Base-by-base conservation (phyloP, 1,140 invertebrate species). In the Drosophila tristis region DNA sequence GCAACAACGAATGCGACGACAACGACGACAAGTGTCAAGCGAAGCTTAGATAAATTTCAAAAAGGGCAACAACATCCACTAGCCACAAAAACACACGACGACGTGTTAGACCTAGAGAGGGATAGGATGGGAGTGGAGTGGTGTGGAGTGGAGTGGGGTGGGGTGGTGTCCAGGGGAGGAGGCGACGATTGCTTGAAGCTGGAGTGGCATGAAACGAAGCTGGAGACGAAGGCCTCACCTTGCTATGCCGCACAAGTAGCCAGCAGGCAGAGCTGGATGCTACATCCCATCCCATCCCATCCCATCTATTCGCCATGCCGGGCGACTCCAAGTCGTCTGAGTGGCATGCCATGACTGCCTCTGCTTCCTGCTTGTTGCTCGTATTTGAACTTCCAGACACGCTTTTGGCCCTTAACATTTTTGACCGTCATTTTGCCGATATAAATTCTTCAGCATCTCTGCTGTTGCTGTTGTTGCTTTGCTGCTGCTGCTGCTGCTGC, bases 351-450 rank as follows among this genome's bases (percentile, higher is more conserved):
- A 77, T 61, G 73, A 63, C 66, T 49, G 61, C 74, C 55, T 61
- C 54, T 60, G 78, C 78, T 63, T 65, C 51, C 68, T 70, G 64
- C 67, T 71, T 70, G 66, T 76, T 76, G 72, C 70, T 81, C 58
- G 71, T 78, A 90, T 76, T 90, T 90, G 87, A 90, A 90, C 87
- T 90, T 84, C 63, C 68, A 82, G 82, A 87, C 87, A 90, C 87
- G 87, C 87, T 90, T 82, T 90, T 90, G 87, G 87, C 87, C 87
- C 87, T 90, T 90, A 90, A 84, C 87, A 78, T 87, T 90, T 77
- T 86, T 87, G 80, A 90, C 82, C 81, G 87, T 90, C 87, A 87
- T 87, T 87, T 87, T 63, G 82, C 74, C 74, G 78, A 87, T 87
- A 87, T 89, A 87, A 87, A 89, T 87, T 89, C 82, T 77, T 77